Evolutionary conservation across 2,113 vertebrate species (phyloP).

Genomic region (Etheostoma spectabile): DNA sequence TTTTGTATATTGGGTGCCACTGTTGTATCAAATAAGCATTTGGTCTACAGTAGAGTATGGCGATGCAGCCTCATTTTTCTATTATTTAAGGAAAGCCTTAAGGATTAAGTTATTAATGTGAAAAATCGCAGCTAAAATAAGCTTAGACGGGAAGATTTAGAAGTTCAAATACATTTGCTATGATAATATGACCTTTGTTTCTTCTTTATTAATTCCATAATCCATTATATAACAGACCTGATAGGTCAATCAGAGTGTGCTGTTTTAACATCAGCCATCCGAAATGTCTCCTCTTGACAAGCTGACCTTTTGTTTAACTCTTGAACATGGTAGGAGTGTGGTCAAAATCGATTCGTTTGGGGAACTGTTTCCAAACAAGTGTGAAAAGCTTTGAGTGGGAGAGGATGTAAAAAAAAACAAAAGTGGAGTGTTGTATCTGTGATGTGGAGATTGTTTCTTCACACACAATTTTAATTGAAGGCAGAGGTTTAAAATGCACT

Average conservation of each 20-base stretch:
- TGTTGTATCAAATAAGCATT: neutral
- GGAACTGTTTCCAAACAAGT: conserved; percentile 24
- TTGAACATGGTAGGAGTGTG: neutral
- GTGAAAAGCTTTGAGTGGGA: conserved; percentile 40
- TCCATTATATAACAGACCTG: neutral
- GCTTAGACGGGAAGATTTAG: conserved; percentile 22
- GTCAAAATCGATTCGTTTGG: conserved; percentile 39
- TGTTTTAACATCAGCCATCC: conserved; percentile 26
- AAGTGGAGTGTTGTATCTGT: conserved; percentile 8
- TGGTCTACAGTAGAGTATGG: neutral
- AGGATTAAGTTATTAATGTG: conserved; percentile 24
- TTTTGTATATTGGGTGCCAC: neutral
- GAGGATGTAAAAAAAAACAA: conserved; percentile 17
- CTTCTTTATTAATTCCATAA: conserved; percentile 34
- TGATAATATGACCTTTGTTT: conserved; percentile 46
- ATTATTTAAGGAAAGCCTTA: neutral
- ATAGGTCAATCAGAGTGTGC: conserved; percentile 47
- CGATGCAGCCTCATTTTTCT: neutral
- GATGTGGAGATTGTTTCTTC: conserved; percentile 39
- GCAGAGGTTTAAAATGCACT: conserved; percentile 29
- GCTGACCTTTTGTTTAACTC: conserved; percentile 52
- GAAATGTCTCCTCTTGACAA: conserved; percentile 44
- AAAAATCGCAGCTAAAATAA: conserved; percentile 13
- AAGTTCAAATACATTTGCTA: conserved; percentile 17
- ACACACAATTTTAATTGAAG: conserved; percentile 14